A percentile compares a stretch with the other conserved stretches of the same genome.
Evolutionary conservation across 2,113 vertebrate genomes (phyloP).

Genomic region (Ariopsis seemanni): DNA sequence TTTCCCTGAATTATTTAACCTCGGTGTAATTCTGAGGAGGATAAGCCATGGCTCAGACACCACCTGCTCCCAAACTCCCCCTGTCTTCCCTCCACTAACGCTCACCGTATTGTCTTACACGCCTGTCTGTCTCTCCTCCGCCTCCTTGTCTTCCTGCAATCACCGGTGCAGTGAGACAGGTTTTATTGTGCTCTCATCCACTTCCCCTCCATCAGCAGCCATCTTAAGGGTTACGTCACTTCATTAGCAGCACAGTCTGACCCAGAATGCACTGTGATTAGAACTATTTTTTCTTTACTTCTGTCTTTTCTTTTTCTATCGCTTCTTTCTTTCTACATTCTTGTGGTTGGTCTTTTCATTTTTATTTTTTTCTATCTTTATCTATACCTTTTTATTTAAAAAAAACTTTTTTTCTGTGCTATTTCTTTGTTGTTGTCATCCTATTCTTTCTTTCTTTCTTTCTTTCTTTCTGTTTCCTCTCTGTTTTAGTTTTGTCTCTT

Average conservation of each 20-base stretch:
- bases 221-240: background rate
- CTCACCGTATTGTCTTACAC: constrained; percentile 29
- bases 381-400: background rate
- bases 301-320: background rate
- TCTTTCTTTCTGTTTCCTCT: background rate
- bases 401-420: background rate
- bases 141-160: background rate
- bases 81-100: constrained; percentile 23
- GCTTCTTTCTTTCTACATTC: background rate
- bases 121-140: background rate
- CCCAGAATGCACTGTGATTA: constrained; percentile 3
- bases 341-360: background rate
- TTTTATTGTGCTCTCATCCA: background rate
- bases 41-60: constrained; percentile 73
- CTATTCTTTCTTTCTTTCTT: background rate
- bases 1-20: constrained; percentile 75
- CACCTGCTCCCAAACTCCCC: constrained; percentile 66
- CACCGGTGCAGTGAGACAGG: background rate
- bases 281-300: background rate
- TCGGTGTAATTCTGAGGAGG: constrained; percentile 70
- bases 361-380: background rate
- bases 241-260: background rate
- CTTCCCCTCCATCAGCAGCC: background rate
- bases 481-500: background rate
- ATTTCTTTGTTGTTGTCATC: background rate